These are phyloP conservation scores for Sarcophaga subvicina DNA, from an alignment of 2,888 invertebrate genomes.

Conservation along the genomic window DNA sequence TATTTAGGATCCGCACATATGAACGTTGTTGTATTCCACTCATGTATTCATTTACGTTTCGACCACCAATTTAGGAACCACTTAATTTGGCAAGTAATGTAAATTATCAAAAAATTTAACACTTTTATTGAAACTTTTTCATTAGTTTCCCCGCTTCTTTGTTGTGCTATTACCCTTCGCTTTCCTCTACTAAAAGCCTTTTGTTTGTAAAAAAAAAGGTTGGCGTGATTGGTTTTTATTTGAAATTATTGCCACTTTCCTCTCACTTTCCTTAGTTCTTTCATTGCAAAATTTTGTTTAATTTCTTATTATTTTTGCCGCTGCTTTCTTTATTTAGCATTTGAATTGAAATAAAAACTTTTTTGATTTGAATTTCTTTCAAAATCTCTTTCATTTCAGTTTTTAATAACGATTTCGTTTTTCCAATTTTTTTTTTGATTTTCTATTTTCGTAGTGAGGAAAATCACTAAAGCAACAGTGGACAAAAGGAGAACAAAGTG, in stretches of 20 bases:
- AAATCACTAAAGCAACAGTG: too few relatives aligned
- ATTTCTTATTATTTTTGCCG: background rate
- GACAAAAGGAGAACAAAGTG: background rate
- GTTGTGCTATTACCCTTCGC: background rate
- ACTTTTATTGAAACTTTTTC: slow-evolving; percentile 9
- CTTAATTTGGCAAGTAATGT: background rate
- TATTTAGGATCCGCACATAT: too few relatives aligned
- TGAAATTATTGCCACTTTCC: background rate
- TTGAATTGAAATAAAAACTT: background rate
- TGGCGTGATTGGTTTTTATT: slow-evolving; percentile 11
- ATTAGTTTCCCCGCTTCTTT: background rate
- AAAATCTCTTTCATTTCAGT: background rate
- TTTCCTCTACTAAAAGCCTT: background rate
- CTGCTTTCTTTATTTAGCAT: background rate
- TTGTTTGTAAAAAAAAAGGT: slow-evolving; percentile 4
- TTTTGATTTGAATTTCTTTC: background rate
- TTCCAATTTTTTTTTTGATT: background rate
- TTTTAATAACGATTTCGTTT: too few relatives aligned
- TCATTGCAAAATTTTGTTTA: background rate
- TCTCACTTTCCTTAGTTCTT: slow-evolving; percentile 13
- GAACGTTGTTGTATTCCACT: too few relatives aligned
- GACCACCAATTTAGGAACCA: background rate
- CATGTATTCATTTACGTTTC: background rate
- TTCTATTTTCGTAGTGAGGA: background rate
- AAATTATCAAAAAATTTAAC: slow-evolving; percentile 15